Base-by-base conservation (phyloP, 2,888 invertebrate species). In the Pristionchus fissidentatus region DNA sequence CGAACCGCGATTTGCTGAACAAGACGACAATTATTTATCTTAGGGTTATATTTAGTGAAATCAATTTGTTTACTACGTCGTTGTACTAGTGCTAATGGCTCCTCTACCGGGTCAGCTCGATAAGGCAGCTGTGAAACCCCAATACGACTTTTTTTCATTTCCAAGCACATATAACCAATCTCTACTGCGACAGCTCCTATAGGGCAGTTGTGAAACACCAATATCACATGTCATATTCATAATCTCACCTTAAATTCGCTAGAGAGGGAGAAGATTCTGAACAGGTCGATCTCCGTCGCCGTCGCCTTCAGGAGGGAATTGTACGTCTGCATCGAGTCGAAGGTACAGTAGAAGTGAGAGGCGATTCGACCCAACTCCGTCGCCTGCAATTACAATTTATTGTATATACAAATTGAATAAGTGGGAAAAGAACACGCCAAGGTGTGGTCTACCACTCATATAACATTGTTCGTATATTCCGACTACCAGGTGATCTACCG, bases 341-440 rank as follows among this genome's bases (percentile, higher is more conserved):
- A 95, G 0, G 98, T 97, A 92, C 97, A 97, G 93, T 99, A 99
- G 94, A 96, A 99, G 94, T 99, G 98, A 0, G 97, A 97, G 4
- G 98, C 97, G 92, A 99, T 99, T 55, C 99, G 95, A 0, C 99
- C 99, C 15, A 98, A 94, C 93, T 98, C 98, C 0, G 98, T 98
- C 0, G 96, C 95, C 92, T 96, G 95, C 88, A 95, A 55, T 29
- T 26, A 19, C 2, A 46, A 35, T 73, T 1, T 29, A 32, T 35
- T 35, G 29, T 19, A 62, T 15, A 29, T 4, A 3, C 29, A 55
- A 62, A 32, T 29, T 5, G 10, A 62, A 32, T 4, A 5, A 62
- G 29, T 38, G 29, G 13, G 13, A 5, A 66, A 35, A 7, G 66
- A 66, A 15, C 29, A 4, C 43, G 7, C 0, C 32, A 41, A 8